Base-by-base conservation (phyloP, 1,140 invertebrate species). In the Marisa cornuarietis region DNA sequence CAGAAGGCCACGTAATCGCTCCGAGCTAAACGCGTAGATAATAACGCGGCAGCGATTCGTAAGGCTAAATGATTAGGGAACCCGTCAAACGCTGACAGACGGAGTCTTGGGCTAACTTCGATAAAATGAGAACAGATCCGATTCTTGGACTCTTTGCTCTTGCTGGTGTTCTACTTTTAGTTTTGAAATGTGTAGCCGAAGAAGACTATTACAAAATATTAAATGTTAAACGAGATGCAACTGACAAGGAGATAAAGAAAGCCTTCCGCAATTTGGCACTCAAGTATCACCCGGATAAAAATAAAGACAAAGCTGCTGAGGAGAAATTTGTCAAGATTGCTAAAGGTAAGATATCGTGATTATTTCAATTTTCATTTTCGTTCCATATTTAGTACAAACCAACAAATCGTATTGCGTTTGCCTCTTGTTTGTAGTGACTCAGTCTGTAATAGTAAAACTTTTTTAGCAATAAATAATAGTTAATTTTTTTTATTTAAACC, bases 281-380 rank as follows among this genome's bases (percentile, higher is more conserved):
- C 0, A 99, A 99, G 92, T 99, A 98, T 90, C 99, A 99, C 90
- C 98, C 98, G 52, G 98, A 99, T 90, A 99, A 99, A 92, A 99
- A 99, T 92, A 97, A 97, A 63, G 86, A 88, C n/a, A 82, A 83
- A 71, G 85, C 84, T 68, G 90, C 90, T 11, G 84, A 90, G 66
- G 85, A 86, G 80, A 90, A 89, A 79, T 91, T 91, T 85, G 71
- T 88, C 26, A 86, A 90, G 84, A 91, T 91, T 76, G 88, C 85
- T 13, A 87, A 91, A 89, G 90, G 90, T 91, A 81, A 31, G 76
- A 63, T 74, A 6, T 72, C 16, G n/a, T 68, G n/a, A 0, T 68
- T 68, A 14, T 68, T 11, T 22, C 66, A 24, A 22, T 24, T 42
- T 68, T 24, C 31, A 42, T 42, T 42, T 42, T 42, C 31, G 31